A percentile compares a stretch with the other conserved stretches of the same genome.
phyloP scores from a whole-genome alignment of 2,113 vertebrate species.

The Syngnathus floridae region DNA sequence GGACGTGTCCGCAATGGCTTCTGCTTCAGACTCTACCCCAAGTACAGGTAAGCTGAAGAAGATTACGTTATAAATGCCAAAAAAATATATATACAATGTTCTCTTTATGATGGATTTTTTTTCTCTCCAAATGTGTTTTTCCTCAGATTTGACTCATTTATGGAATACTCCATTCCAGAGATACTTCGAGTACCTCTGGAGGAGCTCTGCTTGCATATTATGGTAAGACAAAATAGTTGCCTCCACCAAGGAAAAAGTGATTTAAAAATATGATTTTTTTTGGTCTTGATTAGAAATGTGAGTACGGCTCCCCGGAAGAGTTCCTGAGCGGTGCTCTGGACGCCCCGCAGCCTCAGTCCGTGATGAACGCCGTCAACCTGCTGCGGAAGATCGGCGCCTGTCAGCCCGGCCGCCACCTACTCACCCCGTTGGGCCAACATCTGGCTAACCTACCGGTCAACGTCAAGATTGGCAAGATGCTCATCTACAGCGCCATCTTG shows the following conservation, averaged over 20 bases:
- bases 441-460: constrained; percentile 91
- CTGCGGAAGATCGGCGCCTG: constrained; percentile 90
- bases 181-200: constrained; percentile 93
- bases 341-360: constrained; percentile 86
- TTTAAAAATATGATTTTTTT: too few relatives aligned
- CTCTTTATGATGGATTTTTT: background rate
- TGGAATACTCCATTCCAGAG: constrained; percentile 94
- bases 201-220: constrained; percentile 94
- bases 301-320: constrained; percentile 89
- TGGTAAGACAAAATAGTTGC: constrained; percentile 68
- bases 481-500: constrained; percentile 93
- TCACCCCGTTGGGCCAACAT: constrained; percentile 92
- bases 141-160: constrained; percentile 83
- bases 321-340: constrained; percentile 88
- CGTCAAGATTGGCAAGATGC: constrained; percentile 98
- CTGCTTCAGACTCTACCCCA: constrained; percentile 91
- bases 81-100: background rate
- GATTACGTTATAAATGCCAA: background rate
- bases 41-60: constrained; percentile 48
- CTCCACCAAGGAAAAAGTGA: too few relatives aligned
- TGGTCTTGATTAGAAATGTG: constrained; percentile 82
- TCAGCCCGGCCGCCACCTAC: constrained; percentile 69
- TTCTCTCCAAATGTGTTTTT: background rate
- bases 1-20: constrained; percentile 86
- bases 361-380: constrained; percentile 87